Evolutionary conservation across 2,113 vertebrate species (phyloP).

Genomic region (Strigops habroptila): DNA sequence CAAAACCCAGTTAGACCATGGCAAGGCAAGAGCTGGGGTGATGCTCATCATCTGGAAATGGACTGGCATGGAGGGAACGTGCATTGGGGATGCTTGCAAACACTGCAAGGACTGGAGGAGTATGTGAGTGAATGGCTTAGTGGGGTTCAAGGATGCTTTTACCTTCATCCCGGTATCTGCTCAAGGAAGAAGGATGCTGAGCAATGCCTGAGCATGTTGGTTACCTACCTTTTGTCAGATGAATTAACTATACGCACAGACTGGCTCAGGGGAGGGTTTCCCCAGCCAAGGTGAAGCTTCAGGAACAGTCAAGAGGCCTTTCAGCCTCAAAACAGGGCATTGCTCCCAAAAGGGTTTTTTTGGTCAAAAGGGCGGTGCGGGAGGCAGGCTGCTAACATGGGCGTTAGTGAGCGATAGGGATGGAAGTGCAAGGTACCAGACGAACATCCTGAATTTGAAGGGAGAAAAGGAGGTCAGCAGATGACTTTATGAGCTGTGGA

Average conservation of each 20-base stretch:
- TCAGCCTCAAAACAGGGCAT: rapidly evolving
- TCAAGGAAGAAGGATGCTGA: neutral
- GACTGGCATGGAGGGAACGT: neutral
- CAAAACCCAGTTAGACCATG: rapidly evolving
- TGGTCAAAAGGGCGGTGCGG: neutral
- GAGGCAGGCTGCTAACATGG: rapidly evolving
- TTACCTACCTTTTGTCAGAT: neutral
- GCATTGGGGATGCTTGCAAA: neutral
- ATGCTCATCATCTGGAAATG: neutral
- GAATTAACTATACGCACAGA: rapidly evolving
- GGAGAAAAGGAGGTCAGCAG: neutral
- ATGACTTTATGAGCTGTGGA: slow-evolving; percentile 35
- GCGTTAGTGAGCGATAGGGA: rapidly evolving
- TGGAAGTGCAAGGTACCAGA: rapidly evolving
- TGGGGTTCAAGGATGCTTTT: neutral
- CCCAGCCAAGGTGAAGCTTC: neutral
- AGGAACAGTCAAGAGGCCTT: neutral
- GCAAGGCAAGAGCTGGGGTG: neutral
- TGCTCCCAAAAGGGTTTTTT: neutral
- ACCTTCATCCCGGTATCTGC: neutral
- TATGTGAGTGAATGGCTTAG: rapidly evolving
- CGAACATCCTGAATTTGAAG: neutral
- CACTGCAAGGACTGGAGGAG: neutral
- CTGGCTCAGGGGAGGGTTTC: neutral
- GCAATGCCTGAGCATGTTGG: rapidly evolving